Conservation (phyloP, 2,888 invertebrate genomes). For the Cheilosia scutellata region DNA sequence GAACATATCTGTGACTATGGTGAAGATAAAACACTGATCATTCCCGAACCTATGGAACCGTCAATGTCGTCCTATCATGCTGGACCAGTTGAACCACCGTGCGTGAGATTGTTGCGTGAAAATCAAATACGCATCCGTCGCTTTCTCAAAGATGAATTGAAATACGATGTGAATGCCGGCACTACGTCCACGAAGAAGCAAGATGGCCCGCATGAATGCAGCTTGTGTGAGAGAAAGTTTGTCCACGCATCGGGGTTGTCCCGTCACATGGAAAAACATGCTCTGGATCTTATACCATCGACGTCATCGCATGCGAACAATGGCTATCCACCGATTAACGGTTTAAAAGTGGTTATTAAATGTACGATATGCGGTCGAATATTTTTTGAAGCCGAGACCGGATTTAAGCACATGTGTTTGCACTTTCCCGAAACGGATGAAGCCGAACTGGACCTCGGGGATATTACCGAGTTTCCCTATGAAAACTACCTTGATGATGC, state of each 20-base stretch:
- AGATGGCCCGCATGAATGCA: constrained; percentile 82
- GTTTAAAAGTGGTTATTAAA: constrained; percentile 80
- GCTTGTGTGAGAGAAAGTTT: constrained; percentile 83
- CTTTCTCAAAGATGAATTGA: constrained; percentile 82
- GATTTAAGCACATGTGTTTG: constrained; percentile 79
- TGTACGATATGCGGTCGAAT: constrained; percentile 82
- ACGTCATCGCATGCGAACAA: constrained; percentile 43
- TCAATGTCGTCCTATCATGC: constrained; percentile 70
- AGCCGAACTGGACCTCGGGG: constrained; percentile 76
- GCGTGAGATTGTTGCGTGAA: constrained; percentile 80
- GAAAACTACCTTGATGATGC: constrained; percentile 78
- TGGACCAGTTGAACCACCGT: constrained; percentile 77
- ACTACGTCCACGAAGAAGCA: constrained; percentile 76
- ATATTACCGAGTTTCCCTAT: constrained; percentile 77
- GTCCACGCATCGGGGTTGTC: constrained; percentile 83
- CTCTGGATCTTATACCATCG: constrained; percentile 81
- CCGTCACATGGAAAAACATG: constrained; percentile 84
- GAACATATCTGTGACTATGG: constrained; percentile 80
- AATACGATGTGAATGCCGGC: constrained; percentile 80
- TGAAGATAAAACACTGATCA: constrained; percentile 77
- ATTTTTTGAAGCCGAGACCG: constrained; percentile 79
- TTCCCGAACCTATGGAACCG: constrained; percentile 72
- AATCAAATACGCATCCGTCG: constrained; percentile 83
- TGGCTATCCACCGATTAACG: constrained; percentile 70
- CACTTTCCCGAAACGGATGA: constrained; percentile 77